Base-by-base conservation (phyloP, 2,113 vertebrate genomes). In the Sprattus sprattus region DNA sequence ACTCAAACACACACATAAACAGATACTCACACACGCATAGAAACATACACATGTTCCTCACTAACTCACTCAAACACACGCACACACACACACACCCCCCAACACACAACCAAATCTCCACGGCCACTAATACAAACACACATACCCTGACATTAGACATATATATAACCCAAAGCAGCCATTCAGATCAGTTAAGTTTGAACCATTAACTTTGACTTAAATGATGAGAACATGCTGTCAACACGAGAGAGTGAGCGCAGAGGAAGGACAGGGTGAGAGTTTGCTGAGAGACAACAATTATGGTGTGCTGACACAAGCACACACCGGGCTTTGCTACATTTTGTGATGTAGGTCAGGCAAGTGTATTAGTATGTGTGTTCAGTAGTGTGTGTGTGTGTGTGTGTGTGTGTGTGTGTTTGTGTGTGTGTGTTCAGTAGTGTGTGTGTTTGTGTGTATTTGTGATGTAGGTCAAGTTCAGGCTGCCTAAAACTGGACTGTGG, bases 21-120 rank as follows among this genome's bases (percentile, higher is more conserved):
- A 32, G 64, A 54, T 45, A 4, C 39, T 50, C 54, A 28, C 88
- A 75, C 86, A 89, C 86, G 54, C 85, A 8, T 86, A 86, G 6
- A 22, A 4, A 64, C 18, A 64, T 22, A 64, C 20, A 22, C 60
- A 64, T 8, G 4, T 1, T 39, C 39, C 39, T 39, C 39, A 39
- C 39, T 39, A 1, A 39, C 39, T 39, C 57, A 20, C 57, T 22
- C 0, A 64, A 18, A 64, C 57, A n/a, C 57, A n/a, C 57, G 3
- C 57, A 64, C 18, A 64, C 57, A 64, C 57, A 64, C 57, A 64
- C 57, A n/a, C 20, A 39, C 39, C 39, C 39, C 39, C 39, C 39
- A 39, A 39, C 39, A 39, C 39, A 39, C 39, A 2, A 39, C 39
- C 39, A 39, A 39, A 39, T 39, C 39, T 39, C 39, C 39, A 39